Conservation (phyloP, 1,140 invertebrate genomes). For the Galendromus occidentalis region DNA sequence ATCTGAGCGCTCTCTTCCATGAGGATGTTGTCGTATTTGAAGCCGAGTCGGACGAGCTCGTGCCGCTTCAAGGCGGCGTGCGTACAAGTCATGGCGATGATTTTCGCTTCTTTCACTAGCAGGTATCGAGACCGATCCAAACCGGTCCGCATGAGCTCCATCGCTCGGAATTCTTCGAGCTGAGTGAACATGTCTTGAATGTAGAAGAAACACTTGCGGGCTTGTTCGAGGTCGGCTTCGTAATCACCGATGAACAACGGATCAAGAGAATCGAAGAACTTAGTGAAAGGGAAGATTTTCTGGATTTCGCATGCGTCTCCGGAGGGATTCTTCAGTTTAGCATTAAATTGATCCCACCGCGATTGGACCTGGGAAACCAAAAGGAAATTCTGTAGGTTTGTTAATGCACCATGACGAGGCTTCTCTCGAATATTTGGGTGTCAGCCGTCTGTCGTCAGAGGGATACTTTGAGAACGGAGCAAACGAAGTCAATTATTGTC, state of each 20-base stretch:
- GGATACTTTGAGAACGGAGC: too few species aligned
- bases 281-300: conserved; percentile 73
- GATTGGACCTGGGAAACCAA: conserved; percentile 61
- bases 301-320: conserved; percentile 26
- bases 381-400: conserved; percentile 50
- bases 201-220: conserved; percentile 80
- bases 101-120: conserved; percentile 94
- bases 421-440: not conserved
- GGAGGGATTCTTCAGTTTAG: conserved; percentile 36
- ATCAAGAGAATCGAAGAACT: conserved; percentile 81
- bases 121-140: conserved; percentile 87
- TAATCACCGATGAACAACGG: conserved; percentile 67
- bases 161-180: conserved; percentile 91
- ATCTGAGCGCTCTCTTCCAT: conserved; percentile 99
- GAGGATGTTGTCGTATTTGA: conserved; percentile 94
- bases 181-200: conserved; percentile 90
- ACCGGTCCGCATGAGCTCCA: conserved; percentile 71
- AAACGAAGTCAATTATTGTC: too few species aligned
- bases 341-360: conserved; percentile 71
- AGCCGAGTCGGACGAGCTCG: conserved; percentile 84
- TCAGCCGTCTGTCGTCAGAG: too few species aligned
- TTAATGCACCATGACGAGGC: too few species aligned
- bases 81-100: conserved; percentile 99
- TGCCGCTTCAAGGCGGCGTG: conserved; percentile 91
- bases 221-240: conserved; percentile 73